These are phyloP conservation scores for Macrostomum lignano DNA, from an alignment of 1,140 invertebrate species.

Conservation along the genomic window DNA sequence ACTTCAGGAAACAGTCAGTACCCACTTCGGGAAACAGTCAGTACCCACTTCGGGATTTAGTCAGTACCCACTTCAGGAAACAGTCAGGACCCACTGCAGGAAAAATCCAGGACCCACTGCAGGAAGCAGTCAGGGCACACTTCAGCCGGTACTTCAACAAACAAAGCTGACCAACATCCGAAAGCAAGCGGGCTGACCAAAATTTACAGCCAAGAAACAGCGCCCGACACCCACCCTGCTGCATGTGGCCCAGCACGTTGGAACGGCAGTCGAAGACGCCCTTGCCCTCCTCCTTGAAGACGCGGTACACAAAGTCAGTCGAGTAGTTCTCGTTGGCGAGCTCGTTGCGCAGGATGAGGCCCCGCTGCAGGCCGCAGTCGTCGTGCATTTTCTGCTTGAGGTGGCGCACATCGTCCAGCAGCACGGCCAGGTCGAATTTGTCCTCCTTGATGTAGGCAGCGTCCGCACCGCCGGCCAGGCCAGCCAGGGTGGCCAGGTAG, in stretches of 20 bases:
- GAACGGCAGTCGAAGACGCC: conserved; percentile 52
- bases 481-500: conserved; percentile 75
- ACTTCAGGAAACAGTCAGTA: no score
- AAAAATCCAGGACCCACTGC: no score
- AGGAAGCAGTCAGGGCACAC: no score
- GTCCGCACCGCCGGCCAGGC: conserved; percentile 77
- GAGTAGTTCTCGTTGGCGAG: conserved; percentile 80
- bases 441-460: conserved; percentile 96
- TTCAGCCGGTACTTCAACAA: no score
- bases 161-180: no score
- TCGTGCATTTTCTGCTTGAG: conserved; percentile 80
- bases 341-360: conserved; percentile 77
- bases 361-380: conserved; percentile 72
- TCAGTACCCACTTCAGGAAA: no score
- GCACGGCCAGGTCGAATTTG: conserved; percentile 66
- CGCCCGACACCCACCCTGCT: conserved; percentile 33
- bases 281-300: conserved; percentile 86
- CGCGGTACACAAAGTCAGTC: conserved; percentile 73
- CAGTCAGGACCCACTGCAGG: no score
- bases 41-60: no score
- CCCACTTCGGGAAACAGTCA: no score
- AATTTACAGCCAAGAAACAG: no score
- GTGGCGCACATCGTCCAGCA: conserved; percentile 43
- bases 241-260: conserved; percentile 50
- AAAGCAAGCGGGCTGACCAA: no score